Evolutionary conservation across 2,797 vertebrate genomes (phyloP), one percentile per base, ranked within the genome.

Genomic region (Astyanax mexicanus): DNA sequence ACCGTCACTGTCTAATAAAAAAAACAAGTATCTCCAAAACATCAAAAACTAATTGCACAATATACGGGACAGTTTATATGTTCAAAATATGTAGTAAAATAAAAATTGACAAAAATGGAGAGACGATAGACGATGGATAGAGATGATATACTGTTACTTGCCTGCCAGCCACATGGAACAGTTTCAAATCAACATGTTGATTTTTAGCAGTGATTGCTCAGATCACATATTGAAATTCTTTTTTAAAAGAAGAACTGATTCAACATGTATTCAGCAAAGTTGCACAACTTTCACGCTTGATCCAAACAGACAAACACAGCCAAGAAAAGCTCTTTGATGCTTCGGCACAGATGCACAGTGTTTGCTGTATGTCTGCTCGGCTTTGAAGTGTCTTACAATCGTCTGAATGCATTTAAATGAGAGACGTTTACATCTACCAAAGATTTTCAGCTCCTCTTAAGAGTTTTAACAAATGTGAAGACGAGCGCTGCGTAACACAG

Each of bases 281-380:
- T 44, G 6, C 40, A 40, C 8, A 27, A 13, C 40, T 45, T 17
- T 47, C 57, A 49, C 32, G 13, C 25, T 61, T 70, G 51, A 61
- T 49, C n/a, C 72, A 44, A 60, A 62, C 12, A 6, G 51, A 29
- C 2, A 54, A 55, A 21, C 27, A 45, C 74, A 67, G 65, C 65
- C 70, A 70, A 69, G n/a, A 82, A 69, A 23, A 40, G 29, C 27
- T 57, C 68, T 75, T 75, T 81, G 82, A 81, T 69, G 71, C 72
- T 55, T 58, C 72, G 49, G 49, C 61, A 69, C 74, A 64, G 45
- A 69, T 70, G 27, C 55, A 71, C 62, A 64, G 15, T 69, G 65
- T 51, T 74, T 54, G 42, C 70, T 71, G 45, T 49, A 60, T 67
- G 49, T 84, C 60, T 73, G 61, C 69, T 27, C 73, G 52, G 61